Evolutionary conservation across 64 coral and sea anemone species (phyloP).

Genomic region (Stichodactyla mertensii): DNA sequence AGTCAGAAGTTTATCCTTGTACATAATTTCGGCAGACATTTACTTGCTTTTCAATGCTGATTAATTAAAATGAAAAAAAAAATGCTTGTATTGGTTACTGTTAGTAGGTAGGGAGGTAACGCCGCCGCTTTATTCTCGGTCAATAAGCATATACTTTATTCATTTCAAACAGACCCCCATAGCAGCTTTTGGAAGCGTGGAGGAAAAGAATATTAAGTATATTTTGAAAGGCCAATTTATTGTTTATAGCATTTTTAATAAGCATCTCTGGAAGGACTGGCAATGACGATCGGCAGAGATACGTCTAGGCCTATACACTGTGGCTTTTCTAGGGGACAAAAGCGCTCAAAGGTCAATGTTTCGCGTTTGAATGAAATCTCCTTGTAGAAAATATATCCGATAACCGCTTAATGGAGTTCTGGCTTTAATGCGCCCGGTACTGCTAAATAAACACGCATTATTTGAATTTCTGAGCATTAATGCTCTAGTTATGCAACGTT

Average conservation of each 20-base stretch:
- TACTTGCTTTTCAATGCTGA: background rate
- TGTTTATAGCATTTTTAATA: background rate
- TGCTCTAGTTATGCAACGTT: background rate
- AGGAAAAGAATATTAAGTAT: background rate
- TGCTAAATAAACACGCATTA: background rate
- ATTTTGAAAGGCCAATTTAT: background rate
- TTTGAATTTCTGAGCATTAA: background rate
- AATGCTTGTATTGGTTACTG: background rate
- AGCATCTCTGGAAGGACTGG: background rate
- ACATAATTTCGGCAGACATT: background rate
- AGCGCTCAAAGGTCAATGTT: background rate
- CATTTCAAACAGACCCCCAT: background rate
- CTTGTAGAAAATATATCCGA: background rate
- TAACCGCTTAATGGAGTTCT: background rate
- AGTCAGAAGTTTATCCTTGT: background rate
- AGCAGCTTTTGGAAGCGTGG: background rate
- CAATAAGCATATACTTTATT: background rate
- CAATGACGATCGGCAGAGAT: background rate
- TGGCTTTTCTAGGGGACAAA: background rate
- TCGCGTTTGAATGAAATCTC: background rate
- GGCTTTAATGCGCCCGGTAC: background rate
- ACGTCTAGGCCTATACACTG: background rate
- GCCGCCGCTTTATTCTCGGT: background rate
- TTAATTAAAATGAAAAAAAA: background rate
- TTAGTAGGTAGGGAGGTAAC: background rate